These are phyloP conservation scores for Thymelicus sylvestris DNA, from an alignment of 2,888 invertebrate species.

Conservation along the genomic window DNA sequence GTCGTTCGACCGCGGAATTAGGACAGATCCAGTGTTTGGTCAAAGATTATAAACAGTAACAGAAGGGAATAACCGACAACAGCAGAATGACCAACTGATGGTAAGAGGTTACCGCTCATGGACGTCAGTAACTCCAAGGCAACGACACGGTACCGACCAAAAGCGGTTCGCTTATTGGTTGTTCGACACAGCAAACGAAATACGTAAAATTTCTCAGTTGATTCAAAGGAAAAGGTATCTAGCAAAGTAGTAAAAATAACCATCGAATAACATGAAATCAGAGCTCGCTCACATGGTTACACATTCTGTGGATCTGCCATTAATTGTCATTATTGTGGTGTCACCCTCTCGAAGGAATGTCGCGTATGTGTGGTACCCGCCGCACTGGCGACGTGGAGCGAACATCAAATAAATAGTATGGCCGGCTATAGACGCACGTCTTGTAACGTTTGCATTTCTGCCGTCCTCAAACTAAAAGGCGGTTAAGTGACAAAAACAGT, in stretches of 20 bases:
- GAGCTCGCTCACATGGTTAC: constrained; percentile 1
- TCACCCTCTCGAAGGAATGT: constrained; percentile 44
- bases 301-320: constrained; percentile 30
- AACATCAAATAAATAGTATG: neutral
- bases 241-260: no score
- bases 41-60: constrained; percentile 15
- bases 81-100: neutral
- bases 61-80: neutral
- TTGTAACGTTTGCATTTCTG: no score
- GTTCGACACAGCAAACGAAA: no score
- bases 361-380: constrained; percentile 32
- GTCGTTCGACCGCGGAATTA: constrained; percentile 26
- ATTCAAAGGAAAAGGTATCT: no score
- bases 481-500: no score
- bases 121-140: no score
- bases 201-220: no score
- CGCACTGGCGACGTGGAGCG: neutral
- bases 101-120: neutral
- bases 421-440: no score
- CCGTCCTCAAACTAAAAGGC: no score
- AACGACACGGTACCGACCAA: no score
- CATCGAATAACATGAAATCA: neutral
- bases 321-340: constrained; percentile 44
- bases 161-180: no score
- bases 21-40: constrained; percentile 12